Percentiles rank a stretch among this genome's conserved stretches.
Evolutionary conservation across 2,888 invertebrate species (phyloP).

Genomic region (Synanthedon vespiformis): DNA sequence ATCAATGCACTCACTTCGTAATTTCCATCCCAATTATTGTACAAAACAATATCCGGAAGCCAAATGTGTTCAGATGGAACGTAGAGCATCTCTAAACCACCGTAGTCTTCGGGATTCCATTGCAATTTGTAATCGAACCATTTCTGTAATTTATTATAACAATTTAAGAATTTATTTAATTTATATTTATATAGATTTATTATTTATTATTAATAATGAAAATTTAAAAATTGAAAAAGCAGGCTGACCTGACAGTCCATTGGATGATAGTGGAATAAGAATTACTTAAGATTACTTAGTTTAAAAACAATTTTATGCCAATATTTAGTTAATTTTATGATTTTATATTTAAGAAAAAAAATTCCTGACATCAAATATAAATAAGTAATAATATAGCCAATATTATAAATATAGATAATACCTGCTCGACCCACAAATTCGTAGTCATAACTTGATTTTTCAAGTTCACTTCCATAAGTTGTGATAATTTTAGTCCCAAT

Average conservation of each 20-base stretch:
- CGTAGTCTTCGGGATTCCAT: constrained; percentile 92
- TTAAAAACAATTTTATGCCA: no score
- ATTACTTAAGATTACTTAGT: no score
- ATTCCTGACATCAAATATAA: neutral
- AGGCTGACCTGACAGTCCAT: no score
- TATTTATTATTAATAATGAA: no score
- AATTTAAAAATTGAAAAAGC: no score
- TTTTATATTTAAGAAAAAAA: no score
- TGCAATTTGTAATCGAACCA: constrained; percentile 91
- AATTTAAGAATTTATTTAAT: neutral
- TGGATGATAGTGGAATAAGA: no score
- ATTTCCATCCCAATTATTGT: constrained; percentile 93
- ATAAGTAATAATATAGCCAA: neutral
- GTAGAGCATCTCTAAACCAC: constrained; percentile 89
- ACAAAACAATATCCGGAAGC: constrained; percentile 95
- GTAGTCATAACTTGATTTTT: constrained; percentile 96
- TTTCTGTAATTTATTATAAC: constrained; percentile 71
- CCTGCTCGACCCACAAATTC: constrained; percentile 94
- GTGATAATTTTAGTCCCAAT: constrained; percentile 89
- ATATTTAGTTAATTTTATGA: no score
- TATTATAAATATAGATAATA: constrained; percentile 24
- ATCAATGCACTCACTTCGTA: constrained; percentile 74
- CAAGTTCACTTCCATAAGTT: constrained; percentile 90
- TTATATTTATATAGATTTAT: no score
- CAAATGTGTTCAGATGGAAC: constrained; percentile 97